These are phyloP conservation scores for Hirtodrosophila duncani DNA, from an alignment of 2,888 invertebrate species.

Conservation along the genomic window DNA sequence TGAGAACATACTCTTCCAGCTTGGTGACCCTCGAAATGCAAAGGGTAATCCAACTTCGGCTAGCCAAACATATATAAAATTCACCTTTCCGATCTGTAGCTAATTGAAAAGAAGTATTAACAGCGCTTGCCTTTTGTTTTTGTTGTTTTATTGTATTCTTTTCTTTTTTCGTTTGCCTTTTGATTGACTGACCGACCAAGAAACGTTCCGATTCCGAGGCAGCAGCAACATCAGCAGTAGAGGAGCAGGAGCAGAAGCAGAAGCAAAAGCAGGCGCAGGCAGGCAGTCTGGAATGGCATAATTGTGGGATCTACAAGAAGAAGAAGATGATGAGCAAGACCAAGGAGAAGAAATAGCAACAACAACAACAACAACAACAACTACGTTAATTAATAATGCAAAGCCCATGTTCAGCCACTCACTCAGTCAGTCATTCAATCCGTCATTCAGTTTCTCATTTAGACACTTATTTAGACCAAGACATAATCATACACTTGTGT, in stretches of 20 bases:
- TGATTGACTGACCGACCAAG: conserved; percentile 64
- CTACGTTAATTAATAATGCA: conserved; percentile 67
- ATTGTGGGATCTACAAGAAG: conserved; percentile 61
- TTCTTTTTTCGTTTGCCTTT: conserved; percentile 33
- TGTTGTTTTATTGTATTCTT: conserved; percentile 25
- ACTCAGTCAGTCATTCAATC: conserved; percentile 18
- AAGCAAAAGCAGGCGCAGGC: conserved; percentile 22
- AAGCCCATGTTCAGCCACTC: conserved; percentile 45
- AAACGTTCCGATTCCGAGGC: conserved; percentile 45
- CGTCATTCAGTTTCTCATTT: conserved; percentile 23
- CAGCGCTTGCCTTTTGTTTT: conserved; percentile 58
- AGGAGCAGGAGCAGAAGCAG: conserved; percentile 3
- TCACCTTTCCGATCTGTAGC: too few species aligned
- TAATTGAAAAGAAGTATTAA: conserved; percentile 67
- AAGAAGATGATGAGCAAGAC: too few species aligned
- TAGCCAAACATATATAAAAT: too few species aligned
- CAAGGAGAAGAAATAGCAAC: background rate
- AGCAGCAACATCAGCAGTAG: conserved; percentile 14
- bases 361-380: conserved; percentile 22
- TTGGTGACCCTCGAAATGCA: too few species aligned
- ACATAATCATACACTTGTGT: background rate
- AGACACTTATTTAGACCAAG: conserved; percentile 27
- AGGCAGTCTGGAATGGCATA: conserved; percentile 72
- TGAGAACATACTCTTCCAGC: too few species aligned
- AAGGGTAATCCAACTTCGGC: too few species aligned